Conservation (phyloP, 2,113 vertebrate genomes). For the Nanorana parkeri region DNA sequence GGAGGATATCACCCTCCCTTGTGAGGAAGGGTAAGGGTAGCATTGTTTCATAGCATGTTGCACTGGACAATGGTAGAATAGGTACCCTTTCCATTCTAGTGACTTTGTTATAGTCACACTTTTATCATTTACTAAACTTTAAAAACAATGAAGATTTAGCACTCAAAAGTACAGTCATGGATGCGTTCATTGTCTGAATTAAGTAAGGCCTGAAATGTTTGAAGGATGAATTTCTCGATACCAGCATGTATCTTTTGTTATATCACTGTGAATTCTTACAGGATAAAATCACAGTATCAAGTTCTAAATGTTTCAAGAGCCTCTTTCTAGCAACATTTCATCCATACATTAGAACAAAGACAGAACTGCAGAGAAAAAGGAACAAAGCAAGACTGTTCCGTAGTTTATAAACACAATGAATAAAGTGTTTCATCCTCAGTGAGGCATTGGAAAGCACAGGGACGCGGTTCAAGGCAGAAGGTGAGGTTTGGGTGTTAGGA, state of each 20-base stretch:
- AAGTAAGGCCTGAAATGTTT: background rate
- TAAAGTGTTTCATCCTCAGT: background rate
- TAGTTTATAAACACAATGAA: background rate
- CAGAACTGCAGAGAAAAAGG: background rate
- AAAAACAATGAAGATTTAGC: no score
- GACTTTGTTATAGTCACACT: no score
- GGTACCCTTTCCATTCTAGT: no score
- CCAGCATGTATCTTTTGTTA: background rate
- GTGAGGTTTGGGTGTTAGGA: background rate
- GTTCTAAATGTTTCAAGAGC: background rate
- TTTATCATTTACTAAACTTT: no score
- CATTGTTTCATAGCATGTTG: no score
- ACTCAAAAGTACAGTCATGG: background rate
- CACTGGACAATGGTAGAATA: no score
- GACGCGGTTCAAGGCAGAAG: background rate
- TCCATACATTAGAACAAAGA: background rate
- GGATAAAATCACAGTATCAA: background rate
- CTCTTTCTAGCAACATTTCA: background rate
- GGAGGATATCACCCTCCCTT: no score
- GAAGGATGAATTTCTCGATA: conserved; percentile 11
- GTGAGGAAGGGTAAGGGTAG: no score
- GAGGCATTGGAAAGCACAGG: background rate
- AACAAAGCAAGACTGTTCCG: background rate
- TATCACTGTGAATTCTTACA: background rate
- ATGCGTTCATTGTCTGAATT: background rate